Evolutionary conservation across 2,888 invertebrate genomes (phyloP).

Genomic region (Hyposoter dolosus): DNA sequence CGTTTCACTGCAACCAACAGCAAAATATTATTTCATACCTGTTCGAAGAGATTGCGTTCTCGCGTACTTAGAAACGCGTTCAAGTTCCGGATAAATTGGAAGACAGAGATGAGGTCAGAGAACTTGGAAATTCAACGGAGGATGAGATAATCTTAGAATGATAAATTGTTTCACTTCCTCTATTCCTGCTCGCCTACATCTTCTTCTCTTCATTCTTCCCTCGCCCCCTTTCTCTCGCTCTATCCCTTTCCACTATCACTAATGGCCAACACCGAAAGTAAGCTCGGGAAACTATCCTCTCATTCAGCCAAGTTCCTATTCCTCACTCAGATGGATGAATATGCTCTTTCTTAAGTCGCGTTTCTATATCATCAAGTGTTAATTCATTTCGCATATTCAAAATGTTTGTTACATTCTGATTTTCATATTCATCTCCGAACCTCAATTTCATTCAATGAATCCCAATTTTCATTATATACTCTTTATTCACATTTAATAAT

Average conservation of each 20-base stretch:
- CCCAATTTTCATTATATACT: too few relatives aligned
- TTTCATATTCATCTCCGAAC: constrained; percentile 1
- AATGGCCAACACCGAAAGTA: constrained; percentile 59
- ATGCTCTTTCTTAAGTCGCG: constrained; percentile 40
- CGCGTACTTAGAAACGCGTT: constrained; percentile 15
- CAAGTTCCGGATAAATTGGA: constrained; percentile 44
- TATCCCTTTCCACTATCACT: constrained; percentile 36
- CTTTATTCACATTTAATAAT: too few relatives aligned
- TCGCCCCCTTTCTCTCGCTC: constrained; percentile 23
- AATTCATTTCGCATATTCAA: constrained; percentile 49
- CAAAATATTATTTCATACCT: constrained; percentile 2
- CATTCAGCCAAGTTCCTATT: constrained; percentile 24
- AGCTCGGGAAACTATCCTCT: constrained; percentile 57
- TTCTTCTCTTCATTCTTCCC: constrained; percentile 46
- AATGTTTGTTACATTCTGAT: not conserved
- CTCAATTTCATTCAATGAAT: not conserved
- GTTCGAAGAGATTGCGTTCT: not conserved
- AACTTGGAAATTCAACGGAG: constrained; percentile 55
- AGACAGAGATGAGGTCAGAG: constrained; percentile 48
- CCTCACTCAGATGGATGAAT: constrained; percentile 55
- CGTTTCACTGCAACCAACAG: not conserved
- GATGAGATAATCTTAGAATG: constrained; percentile 60
- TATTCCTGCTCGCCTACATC: constrained; percentile 11
- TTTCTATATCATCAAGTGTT: constrained; percentile 14
- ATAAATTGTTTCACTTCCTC: constrained; percentile 50